phyloP scores from a whole-genome alignment of 2,888 invertebrate species.

The Drosophila prolongata region DNA sequence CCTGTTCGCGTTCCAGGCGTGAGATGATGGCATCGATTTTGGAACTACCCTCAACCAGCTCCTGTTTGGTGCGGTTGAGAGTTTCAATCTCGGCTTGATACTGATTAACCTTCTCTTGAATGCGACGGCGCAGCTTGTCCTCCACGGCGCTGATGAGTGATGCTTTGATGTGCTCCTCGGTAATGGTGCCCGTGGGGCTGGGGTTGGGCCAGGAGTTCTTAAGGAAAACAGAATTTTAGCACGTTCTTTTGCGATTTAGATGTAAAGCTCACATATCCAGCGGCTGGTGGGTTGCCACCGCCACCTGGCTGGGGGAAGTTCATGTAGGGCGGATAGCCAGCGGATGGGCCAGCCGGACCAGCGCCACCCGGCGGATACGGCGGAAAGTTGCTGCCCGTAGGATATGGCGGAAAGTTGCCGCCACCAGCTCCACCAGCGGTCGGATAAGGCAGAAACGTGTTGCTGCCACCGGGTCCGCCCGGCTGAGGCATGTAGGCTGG shows the following conservation, averaged over 20 bases:
- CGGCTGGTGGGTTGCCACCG: slow-evolving; percentile 66
- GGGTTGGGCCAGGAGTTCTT: slow-evolving; percentile 82
- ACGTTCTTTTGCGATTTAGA: no score
- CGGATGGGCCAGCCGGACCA: slow-evolving; percentile 77
- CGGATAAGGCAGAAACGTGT: slow-evolving; percentile 86
- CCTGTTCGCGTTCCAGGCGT: slow-evolving; percentile 90
- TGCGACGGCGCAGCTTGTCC: slow-evolving; percentile 94
- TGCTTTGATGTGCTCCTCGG: slow-evolving; percentile 97
- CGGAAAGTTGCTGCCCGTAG: slow-evolving; percentile 81
- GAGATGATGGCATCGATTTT: slow-evolving; percentile 92
- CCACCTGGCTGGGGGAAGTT: slow-evolving; percentile 82
- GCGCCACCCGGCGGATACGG: slow-evolving; percentile 81
- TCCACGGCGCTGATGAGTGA: slow-evolving; percentile 97
- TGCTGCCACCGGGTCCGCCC: slow-evolving; percentile 63
- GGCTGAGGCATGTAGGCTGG: slow-evolving; percentile 85
- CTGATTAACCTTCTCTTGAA: slow-evolving; percentile 95
- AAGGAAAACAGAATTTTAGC: not conserved
- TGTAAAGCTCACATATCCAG: slow-evolving; percentile 72
- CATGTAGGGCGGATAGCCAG: slow-evolving; percentile 86
- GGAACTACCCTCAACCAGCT: slow-evolving; percentile 92
- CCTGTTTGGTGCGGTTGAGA: slow-evolving; percentile 93
- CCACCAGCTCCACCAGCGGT: slow-evolving; percentile 74
- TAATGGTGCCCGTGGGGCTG: slow-evolving; percentile 91
- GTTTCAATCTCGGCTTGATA: slow-evolving; percentile 96
- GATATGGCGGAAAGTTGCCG: slow-evolving; percentile 84